Conservation (phyloP, 2,113 vertebrate genomes). For the Tragulus kanchil region DNA sequence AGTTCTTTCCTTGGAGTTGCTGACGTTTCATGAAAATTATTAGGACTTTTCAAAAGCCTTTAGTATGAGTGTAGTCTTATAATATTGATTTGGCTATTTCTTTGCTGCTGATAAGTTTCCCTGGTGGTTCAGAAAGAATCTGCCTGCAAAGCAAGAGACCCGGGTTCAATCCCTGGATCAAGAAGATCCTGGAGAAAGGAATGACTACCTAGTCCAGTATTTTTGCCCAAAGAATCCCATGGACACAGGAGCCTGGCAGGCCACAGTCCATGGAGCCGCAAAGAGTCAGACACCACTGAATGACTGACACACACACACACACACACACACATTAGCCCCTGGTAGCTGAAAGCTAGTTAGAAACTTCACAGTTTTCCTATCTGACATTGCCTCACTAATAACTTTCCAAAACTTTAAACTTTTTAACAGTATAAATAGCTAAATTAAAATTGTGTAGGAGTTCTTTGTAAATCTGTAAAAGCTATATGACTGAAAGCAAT, state of each 20-base stretch:
- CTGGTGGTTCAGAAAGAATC: background rate
- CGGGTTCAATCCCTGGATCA: accelerated
- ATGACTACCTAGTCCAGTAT: too few species aligned
- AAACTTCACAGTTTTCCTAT: constrained; percentile 49
- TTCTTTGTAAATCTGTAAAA: constrained; percentile 56
- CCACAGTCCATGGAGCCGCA: background rate
- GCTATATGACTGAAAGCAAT: constrained; percentile 40
- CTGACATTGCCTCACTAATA: background rate
- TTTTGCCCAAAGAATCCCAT: too few species aligned
- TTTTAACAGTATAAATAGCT: constrained; percentile 46
- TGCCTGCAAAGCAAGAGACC: background rate
- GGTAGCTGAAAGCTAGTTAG: background rate
- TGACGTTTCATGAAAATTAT: too few species aligned
- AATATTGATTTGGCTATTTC: too few species aligned
- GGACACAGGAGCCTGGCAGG: too few species aligned
- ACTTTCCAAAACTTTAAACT: constrained; percentile 1
- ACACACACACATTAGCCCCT: background rate
- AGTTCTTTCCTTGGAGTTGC: background rate
- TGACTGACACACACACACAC: background rate
- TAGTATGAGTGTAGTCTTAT: too few species aligned
- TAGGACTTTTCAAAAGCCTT: too few species aligned
- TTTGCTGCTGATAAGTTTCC: background rate
- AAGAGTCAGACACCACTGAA: background rate
- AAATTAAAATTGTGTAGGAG: constrained; percentile 21
- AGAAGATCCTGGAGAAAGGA: background rate